Evolutionary conservation across 2,797 vertebrate species (phyloP), one percentile per base, ranked within the genome.

Genomic region (Sebastes flavidus): DNA sequence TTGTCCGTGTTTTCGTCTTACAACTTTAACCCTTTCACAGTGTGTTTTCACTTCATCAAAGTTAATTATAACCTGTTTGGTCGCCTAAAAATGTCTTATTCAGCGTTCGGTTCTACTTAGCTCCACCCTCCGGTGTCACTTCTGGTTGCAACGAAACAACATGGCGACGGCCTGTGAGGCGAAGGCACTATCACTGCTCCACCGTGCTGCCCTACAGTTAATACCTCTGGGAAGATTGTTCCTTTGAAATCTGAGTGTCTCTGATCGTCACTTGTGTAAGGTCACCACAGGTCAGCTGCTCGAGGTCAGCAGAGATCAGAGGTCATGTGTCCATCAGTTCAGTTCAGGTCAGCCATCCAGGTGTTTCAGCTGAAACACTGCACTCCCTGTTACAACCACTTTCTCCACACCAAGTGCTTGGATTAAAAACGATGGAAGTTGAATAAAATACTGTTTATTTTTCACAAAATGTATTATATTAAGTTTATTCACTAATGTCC

Each of bases 181-280:
- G 0, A 16, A 42, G 0, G 38, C 38, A 16, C 14, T 16, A 42
- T 6, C 14, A 42, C 13, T 42, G 14, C 38, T 16, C 38, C 14
- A 42, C 38, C 6, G 14, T 16, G 42, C 42, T 6, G 42, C 6
- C 14, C 14, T 46, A 46, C 3, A 46, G 42, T 46, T 46, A 67
- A 49, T 18, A n/a, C 22, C 8, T 69, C 34, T 56, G 32, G 61
- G 25, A 10, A 42, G 3, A 38, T 8, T 9, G n/a, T 61, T 46
- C 54, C 71, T 85, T 82, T 84, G 75, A 83, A 81, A 80, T 56
- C 29, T 27, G 78, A 83, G 42, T 34, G 58, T 63, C 55, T 83
- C 29, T 76, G 66, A 83, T 34, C 22, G 1, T 55, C 38, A 65
- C 59, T 66, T 77, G 72, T 46, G 8, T 18, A 13, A 69, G 58